Evolutionary conservation across 37 sponge, comb jelly and placozoan species (phyloP).

Genomic region (Tethya wilhelma): DNA sequence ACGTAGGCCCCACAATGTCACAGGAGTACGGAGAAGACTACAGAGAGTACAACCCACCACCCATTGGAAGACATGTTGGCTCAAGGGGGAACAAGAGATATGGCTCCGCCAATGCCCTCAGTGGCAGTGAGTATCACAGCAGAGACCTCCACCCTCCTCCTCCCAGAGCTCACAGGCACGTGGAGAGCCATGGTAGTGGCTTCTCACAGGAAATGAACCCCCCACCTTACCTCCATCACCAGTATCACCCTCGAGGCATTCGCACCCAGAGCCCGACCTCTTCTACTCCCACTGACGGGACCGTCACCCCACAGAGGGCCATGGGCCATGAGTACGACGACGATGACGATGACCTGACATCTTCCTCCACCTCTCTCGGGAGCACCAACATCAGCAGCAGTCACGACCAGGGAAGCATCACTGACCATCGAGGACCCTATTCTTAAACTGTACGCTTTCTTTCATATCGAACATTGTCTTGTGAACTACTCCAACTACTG

Average conservation of each 20-base stretch:
- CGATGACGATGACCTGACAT: too few relatives aligned
- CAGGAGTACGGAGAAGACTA: not conserved
- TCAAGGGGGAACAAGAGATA: not conserved
- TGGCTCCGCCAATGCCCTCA: not conserved
- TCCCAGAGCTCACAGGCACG: not conserved
- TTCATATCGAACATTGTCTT: too few relatives aligned
- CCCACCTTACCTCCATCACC: not conserved
- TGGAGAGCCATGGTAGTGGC: not conserved
- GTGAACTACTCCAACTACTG: too few relatives aligned
- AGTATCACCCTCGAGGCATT: not conserved
- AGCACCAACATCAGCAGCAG: too few relatives aligned
- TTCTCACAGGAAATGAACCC: slow-evolving; percentile 25
- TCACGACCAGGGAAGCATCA: too few relatives aligned
- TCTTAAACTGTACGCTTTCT: too few relatives aligned
- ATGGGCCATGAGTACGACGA: slow-evolving; percentile 33
- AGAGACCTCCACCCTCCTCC: not conserved
- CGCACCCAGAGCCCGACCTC: slow-evolving; percentile 11
- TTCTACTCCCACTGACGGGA: slow-evolving; percentile 36
- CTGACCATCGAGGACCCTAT: too few relatives aligned
- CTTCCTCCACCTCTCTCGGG: too few relatives aligned
- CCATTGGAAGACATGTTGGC: too few relatives aligned
- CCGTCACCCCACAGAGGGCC: slow-evolving; percentile 26
- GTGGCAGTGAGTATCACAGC: not conserved
- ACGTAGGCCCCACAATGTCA: not conserved
- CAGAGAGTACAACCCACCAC: too few relatives aligned